Evolutionary conservation across 2,888 invertebrate species (phyloP), one percentile per base, ranked within the genome.

Genomic region (Yponomeuta malinellus): DNA sequence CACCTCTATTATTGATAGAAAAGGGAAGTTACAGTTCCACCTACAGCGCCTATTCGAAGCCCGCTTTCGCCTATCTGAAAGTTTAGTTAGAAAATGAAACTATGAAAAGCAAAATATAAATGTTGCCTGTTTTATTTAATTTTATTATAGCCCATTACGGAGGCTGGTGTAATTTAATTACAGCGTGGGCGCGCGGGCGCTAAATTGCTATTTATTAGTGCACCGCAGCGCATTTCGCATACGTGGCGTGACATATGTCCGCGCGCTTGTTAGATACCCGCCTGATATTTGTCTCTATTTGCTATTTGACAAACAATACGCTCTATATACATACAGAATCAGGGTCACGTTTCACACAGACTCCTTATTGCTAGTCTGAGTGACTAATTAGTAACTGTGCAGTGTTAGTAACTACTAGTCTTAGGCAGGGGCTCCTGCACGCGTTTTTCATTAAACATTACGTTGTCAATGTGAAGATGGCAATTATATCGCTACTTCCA

Each of bases 161-260:
- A 33, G 71, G 71, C 72, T 70, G 67, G 69, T 64, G 72, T 74
- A 74, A 73, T 74, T 75, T 71, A 74, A 74, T 74, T 72, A 74
- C 71, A 65, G 71, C 72, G 52, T 59, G 52, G 65, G 29, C 65
- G 69, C 71, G 52, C 68, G 73, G 70, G 43, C 43, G 33, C n/a
- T 72, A 73, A 74, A 73, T 72, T 73, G 71, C 73, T 73, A 76
- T 74, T 73, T 73, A 74, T 75, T 74, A 72, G 73, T 70, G 72
- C 66, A 73, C 72, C 65, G 72, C 68, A 70, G 70, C 71, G 73
- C 73, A 72, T 73, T 74, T 75, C 71, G 71, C 69, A 72, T 33
- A 10, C 59, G 43, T 43, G 64, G 31, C 59, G 43, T 43, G 64
- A 70, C 67, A 72, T 69, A 63, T 70, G 66, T 71, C 70, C 63